A percentile compares a stretch with the other conserved stretches of the same genome.
These are phyloP conservation scores for Conomelus anceps DNA, from an alignment of 2,888 invertebrate species.

Conservation along the genomic window DNA sequence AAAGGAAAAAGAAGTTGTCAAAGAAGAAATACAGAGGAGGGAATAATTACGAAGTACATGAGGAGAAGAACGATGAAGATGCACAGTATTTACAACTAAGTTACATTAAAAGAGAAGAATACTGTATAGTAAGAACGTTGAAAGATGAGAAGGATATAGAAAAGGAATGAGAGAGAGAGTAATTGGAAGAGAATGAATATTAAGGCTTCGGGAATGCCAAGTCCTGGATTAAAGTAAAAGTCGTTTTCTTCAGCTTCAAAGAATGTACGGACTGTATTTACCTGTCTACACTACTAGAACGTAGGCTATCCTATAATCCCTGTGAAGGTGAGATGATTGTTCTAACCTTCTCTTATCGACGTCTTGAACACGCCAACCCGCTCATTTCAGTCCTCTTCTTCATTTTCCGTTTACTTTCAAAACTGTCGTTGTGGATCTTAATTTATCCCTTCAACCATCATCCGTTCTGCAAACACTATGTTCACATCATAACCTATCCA, in stretches of 20 bases:
- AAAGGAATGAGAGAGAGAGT: too few species aligned
- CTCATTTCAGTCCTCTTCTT: not conserved
- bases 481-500: not conserved
- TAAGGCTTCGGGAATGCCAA: not conserved
- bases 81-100: too few species aligned
- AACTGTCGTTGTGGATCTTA: not conserved
- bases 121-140: not conserved
- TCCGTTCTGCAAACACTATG: not conserved
- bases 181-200: too few species aligned
- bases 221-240: not conserved
- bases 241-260: not conserved
- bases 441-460: not conserved
- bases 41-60: too few species aligned
- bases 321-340: not conserved
- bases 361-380: not conserved
- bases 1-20: too few species aligned
- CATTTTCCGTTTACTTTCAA: not conserved
- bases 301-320: not conserved
- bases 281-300: not conserved
- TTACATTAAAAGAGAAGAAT: not conserved
- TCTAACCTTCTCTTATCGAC: not conserved
- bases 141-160: not conserved
- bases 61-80: too few species aligned
- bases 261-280: not conserved
- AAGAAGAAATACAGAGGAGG: too few species aligned